phyloP scores from a whole-genome alignment of 2,113 vertebrate species.

The Xiphias gladius region DNA sequence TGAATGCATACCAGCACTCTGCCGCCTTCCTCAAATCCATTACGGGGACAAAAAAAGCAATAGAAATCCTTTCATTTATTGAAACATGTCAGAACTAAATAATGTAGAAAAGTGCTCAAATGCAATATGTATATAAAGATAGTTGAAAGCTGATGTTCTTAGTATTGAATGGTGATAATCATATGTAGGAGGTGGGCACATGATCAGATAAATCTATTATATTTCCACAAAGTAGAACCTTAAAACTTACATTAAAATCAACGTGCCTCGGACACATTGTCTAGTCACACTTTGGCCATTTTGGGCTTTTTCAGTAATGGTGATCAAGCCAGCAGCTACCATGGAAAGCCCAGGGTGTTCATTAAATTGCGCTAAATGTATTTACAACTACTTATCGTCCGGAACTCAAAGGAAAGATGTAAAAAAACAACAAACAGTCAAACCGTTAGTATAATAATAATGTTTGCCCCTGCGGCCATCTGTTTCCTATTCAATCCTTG shows the following conservation, averaged over 20 bases:
- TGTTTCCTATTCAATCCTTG: conserved; percentile 4
- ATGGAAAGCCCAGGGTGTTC: background rate
- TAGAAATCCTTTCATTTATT: conserved; percentile 39
- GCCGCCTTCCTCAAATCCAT: conserved; percentile 42
- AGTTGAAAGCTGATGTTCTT: background rate
- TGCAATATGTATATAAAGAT: background rate
- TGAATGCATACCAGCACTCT: conserved; percentile 51
- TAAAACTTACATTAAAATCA: background rate
- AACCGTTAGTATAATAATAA: conserved; percentile 16
- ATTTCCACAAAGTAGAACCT: background rate
- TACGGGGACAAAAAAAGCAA: conserved; percentile 21
- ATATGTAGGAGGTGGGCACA: too few species aligned
- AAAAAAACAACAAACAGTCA: conserved; percentile 24
- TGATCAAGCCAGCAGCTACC: background rate
- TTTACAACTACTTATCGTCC: background rate
- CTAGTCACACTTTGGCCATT: background rate
- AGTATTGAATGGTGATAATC: background rate
- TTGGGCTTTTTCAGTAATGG: background rate
- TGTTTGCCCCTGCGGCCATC: conserved; percentile 12
- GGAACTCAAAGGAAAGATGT: conserved; percentile 25
- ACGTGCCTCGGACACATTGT: background rate
- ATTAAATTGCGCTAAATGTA: background rate
- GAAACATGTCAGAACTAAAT: conserved; percentile 4
- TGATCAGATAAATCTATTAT: background rate
- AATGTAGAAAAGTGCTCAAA: background rate